A percentile compares a stretch with the other conserved stretches of the same genome.
phyloP scores from a whole-genome alignment of 2,888 invertebrate genomes.

The Podabrus alpinus region DNA sequence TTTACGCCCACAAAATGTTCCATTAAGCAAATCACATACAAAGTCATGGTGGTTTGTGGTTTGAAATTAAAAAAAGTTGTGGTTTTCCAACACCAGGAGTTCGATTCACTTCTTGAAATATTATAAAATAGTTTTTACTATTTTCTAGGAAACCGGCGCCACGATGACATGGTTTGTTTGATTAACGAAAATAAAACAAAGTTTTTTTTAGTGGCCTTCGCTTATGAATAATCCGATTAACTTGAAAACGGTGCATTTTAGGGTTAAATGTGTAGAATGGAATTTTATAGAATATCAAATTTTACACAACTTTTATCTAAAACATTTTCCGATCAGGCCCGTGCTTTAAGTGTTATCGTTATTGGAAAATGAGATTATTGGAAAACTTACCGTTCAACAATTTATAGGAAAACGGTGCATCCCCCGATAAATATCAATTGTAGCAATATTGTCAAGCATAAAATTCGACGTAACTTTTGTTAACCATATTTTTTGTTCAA shows the following conservation, averaged over 20 bases:
- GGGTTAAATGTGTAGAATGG: neutral
- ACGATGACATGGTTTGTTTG: neutral
- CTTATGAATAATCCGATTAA: neutral
- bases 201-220: neutral
- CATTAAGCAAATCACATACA: neutral
- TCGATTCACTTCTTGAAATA: neutral
- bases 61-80: neutral
- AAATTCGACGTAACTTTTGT: neutral
- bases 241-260: neutral
- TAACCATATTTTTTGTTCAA: neutral
- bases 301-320: neutral
- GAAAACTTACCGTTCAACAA: neutral
- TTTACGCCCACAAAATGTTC: neutral
- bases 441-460: neutral
- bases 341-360: neutral
- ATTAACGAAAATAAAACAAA: too few species aligned
- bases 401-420: neutral
- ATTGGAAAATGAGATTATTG: neutral
- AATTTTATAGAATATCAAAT: neutral
- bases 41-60: neutral
- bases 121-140: neutral
- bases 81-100: neutral
- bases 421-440: neutral
- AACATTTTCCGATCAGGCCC: neutral
- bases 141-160: neutral